phyloP scores from a whole-genome alignment of 2,797 vertebrate species.

The Xiphorhynchus erythropygius region DNA sequence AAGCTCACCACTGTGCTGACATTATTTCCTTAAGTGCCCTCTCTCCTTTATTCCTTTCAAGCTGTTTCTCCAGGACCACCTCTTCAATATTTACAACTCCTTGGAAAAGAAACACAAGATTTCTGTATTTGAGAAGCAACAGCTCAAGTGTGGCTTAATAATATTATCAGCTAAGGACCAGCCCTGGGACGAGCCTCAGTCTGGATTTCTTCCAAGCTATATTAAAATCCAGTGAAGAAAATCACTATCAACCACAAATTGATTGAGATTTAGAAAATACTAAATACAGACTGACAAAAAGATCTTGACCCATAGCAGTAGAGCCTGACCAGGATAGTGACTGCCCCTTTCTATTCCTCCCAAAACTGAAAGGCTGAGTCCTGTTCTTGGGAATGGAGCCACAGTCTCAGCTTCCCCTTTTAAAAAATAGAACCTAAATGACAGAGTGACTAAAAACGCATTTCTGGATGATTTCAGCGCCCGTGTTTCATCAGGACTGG shows the following conservation, averaged over 20 bases:
- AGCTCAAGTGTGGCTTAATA: not conserved
- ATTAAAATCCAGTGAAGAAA: not conserved
- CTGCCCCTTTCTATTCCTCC: not conserved
- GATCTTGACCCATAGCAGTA: not conserved
- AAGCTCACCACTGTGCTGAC: not conserved
- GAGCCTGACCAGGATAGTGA: not conserved
- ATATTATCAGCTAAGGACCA: not conserved
- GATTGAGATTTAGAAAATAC: not conserved
- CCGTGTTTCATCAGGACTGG: not conserved
- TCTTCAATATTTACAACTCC: conserved; percentile 20
- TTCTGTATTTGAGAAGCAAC: not conserved
- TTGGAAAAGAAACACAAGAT: not conserved
- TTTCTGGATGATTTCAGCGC: not conserved
- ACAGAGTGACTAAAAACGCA: not conserved
- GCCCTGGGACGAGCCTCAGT: not conserved
- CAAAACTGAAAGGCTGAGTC: not conserved
- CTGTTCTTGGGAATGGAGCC: not conserved
- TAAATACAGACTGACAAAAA: not conserved
- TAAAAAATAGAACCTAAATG: not conserved
- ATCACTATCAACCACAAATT: not conserved
- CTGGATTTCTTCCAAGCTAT: not conserved
- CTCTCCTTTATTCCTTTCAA: not conserved
- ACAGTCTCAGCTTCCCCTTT: not conserved
- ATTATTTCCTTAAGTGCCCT: conserved; percentile 1
- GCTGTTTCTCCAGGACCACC: not conserved